Conservation (phyloP, 2,797 vertebrate genomes). For the Acanthopagrus latus region DNA sequence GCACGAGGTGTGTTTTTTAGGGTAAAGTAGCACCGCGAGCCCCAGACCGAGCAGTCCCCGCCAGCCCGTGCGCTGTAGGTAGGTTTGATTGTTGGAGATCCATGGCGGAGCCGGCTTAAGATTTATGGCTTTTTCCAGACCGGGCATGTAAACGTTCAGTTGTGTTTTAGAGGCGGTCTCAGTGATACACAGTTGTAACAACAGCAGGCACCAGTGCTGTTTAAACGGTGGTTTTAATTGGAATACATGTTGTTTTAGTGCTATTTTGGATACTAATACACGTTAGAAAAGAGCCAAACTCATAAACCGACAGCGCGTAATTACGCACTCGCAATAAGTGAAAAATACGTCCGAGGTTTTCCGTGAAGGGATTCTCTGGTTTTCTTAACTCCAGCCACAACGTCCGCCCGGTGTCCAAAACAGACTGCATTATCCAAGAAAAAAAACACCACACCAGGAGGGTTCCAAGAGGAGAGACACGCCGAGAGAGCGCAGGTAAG, state of each 20-base stretch:
- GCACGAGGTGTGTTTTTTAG: constrained; percentile 60
- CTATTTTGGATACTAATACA: constrained; percentile 6
- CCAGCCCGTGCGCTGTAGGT: constrained; percentile 48
- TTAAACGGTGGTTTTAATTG: constrained; percentile 3
- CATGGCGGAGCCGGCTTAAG: constrained; percentile 50
- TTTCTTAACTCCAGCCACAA: constrained; percentile 32
- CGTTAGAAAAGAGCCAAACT: neutral
- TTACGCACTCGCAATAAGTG: constrained; percentile 44
- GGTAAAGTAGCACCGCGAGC: constrained; percentile 60
- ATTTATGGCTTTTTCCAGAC: constrained; percentile 57
- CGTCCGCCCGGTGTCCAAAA: constrained; percentile 47
- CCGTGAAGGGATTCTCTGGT: constrained; percentile 16
- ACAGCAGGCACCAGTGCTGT: neutral
- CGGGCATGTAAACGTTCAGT: constrained; percentile 27
- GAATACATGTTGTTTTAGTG: neutral
- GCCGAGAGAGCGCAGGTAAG: constrained; percentile 84
- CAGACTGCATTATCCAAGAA: constrained; percentile 33
- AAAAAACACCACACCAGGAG: constrained; percentile 16
- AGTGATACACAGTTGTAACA: neutral
- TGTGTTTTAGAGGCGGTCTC: constrained; percentile 1
- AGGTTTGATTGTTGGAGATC: constrained; percentile 53
- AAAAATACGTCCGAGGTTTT: constrained; percentile 43
- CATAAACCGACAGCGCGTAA: constrained; percentile 27
- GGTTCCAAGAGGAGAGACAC: constrained; percentile 32
- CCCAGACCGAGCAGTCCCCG: constrained; percentile 59